A percentile compares a stretch with the other conserved stretches of the same genome.
phyloP scores from a whole-genome alignment of 1,140 invertebrate species.

The Drosophila pruinosa region DNA sequence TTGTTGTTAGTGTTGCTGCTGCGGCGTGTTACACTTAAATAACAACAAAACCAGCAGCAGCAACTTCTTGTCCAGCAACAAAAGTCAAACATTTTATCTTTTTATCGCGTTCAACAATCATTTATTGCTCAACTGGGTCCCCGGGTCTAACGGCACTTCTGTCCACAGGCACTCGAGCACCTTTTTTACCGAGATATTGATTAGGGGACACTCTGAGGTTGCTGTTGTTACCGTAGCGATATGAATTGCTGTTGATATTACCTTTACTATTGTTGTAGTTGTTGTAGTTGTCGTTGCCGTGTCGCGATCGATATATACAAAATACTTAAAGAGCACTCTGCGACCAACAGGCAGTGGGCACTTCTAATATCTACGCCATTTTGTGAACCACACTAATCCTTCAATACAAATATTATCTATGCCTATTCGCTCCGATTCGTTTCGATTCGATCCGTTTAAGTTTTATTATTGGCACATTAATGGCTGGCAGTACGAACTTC shows the following conservation, averaged over 20 bases:
- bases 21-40: constrained; percentile 64
- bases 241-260: constrained; percentile 37
- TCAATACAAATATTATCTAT: constrained; percentile 62
- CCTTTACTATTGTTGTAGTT: constrained; percentile 13
- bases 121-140: constrained; percentile 74
- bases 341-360: constrained; percentile 3
- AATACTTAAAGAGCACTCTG: constrained; percentile 31
- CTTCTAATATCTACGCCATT: constrained; percentile 47
- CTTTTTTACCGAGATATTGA: constrained; percentile 65
- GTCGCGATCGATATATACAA: constrained; percentile 43
- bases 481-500: constrained; percentile 37
- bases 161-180: constrained; percentile 54
- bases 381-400: constrained; percentile 56
- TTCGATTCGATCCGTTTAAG: too few relatives aligned
- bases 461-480: constrained; percentile 75
- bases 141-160: constrained; percentile 31
- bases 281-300: constrained; percentile 16
- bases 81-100: constrained; percentile 79
- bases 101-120: constrained; percentile 80
- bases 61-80: constrained; percentile 53
- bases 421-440: constrained; percentile 7
- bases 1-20: constrained; percentile 36
- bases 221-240: constrained; percentile 27
- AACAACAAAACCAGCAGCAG: constrained; percentile 34
- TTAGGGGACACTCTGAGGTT: constrained; percentile 45